phyloP scores from a whole-genome alignment of 2,888 invertebrate species.

The Linnaemya vulpina region DNA sequence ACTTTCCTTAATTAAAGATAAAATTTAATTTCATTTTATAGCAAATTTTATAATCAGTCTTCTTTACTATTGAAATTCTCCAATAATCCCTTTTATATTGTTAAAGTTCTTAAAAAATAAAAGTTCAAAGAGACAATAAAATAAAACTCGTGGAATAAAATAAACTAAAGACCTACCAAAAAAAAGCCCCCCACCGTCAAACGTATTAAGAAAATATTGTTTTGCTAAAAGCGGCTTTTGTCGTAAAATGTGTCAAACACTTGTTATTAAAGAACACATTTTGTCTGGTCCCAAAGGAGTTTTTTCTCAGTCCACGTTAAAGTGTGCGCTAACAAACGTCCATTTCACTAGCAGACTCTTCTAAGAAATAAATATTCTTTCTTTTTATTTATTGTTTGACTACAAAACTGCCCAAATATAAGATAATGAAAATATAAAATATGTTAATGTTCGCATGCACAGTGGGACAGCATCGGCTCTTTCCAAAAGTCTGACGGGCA shows the following conservation, averaged over 20 bases:
- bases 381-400: conserved; percentile 51
- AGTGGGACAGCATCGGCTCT: not conserved
- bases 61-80: not conserved
- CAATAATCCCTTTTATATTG: not conserved
- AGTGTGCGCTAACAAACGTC: conserved; percentile 24
- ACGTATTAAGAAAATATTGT: conserved; percentile 3
- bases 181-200: not conserved
- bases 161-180: not conserved
- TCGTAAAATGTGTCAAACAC: conserved; percentile 65
- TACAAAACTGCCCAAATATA: conserved; percentile 29
- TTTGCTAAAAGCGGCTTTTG: conserved; percentile 51
- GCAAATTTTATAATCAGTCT: no score
- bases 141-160: not conserved
- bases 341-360: conserved; percentile 41
- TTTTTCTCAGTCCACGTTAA: conserved; percentile 31
- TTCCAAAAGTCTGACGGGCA: no score
- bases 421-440: conserved; percentile 51
- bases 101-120: no score
- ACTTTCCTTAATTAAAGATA: no score
- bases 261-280: conserved; percentile 66
- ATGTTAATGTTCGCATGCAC: conserved; percentile 53
- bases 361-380: conserved; percentile 61
- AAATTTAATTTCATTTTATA: no score
- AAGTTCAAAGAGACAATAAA: not conserved
- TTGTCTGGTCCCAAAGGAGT: conserved; percentile 61